Percentiles rank a stretch among this genome's conserved stretches.
Evolutionary conservation across 2,888 invertebrate genomes (phyloP).

Genomic region (Bugulina stolonifera): DNA sequence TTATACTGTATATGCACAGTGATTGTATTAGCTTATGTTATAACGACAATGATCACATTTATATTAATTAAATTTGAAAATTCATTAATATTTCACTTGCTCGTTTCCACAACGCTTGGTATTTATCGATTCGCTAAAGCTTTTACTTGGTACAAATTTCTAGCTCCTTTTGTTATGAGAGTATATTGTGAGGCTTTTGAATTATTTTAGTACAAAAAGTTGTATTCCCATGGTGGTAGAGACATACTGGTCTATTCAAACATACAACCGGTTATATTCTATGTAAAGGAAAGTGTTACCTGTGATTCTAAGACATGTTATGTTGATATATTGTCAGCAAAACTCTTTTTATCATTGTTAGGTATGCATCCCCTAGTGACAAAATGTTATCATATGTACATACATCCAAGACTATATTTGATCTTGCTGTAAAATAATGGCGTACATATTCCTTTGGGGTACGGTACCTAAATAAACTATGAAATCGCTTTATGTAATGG

Average conservation of each 20-base stretch:
- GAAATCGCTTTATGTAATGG: too few relatives aligned
- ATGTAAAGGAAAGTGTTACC: background rate
- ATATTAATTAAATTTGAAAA: too few relatives aligned
- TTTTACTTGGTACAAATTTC: background rate
- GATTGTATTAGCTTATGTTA: too few relatives aligned
- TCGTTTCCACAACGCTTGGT: background rate
- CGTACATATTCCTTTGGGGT: constrained; percentile 18
- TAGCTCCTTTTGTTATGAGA: background rate
- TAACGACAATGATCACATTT: too few relatives aligned
- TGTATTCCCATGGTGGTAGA: background rate
- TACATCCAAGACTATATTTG: background rate
- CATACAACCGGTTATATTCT: constrained; percentile 15
- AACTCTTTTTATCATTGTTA: background rate
- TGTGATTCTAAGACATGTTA: constrained; percentile 18
- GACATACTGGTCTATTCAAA: constrained; percentile 14
- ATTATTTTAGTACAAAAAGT: constrained; percentile 18
- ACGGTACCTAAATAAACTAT: too few relatives aligned
- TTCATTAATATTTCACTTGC: background rate
- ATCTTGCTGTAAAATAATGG: background rate
- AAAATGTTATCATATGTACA: background rate
- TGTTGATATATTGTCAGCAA: background rate
- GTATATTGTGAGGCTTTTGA: background rate
- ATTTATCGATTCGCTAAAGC: constrained; percentile 9
- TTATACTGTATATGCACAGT: too few relatives aligned
- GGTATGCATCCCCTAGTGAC: background rate